Conservation (phyloP, 2,888 invertebrate genomes). For the Lysandra coridon region DNA sequence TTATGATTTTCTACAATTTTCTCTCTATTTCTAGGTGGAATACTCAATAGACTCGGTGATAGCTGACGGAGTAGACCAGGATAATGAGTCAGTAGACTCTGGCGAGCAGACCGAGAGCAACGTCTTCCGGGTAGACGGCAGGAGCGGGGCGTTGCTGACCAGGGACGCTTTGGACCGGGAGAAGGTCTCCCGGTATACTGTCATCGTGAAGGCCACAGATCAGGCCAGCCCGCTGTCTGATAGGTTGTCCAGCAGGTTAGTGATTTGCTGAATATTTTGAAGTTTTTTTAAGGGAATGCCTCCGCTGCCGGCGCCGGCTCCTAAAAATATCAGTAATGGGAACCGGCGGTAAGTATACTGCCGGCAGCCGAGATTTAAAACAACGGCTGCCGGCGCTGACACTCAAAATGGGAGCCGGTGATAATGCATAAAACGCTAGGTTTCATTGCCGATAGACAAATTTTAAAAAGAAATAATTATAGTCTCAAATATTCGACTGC, state of each 20-base stretch:
- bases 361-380: too few relatives aligned
- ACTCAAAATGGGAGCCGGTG: too few relatives aligned
- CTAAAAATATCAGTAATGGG: too few relatives aligned
- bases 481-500: too few relatives aligned
- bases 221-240: slow-evolving; percentile 89
- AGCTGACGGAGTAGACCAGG: slow-evolving; percentile 66
- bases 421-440: too few relatives aligned
- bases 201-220: slow-evolving; percentile 92
- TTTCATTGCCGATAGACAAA: too few relatives aligned
- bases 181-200: slow-evolving; percentile 89
- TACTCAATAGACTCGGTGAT: slow-evolving; percentile 88
- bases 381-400: too few relatives aligned
- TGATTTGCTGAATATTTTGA: slow-evolving; percentile 29
- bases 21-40: slow-evolving; percentile 77
- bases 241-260: slow-evolving; percentile 86
- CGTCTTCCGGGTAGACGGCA: slow-evolving; percentile 91
- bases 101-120: slow-evolving; percentile 79
- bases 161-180: slow-evolving; percentile 92
- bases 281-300: too few relatives aligned
- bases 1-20: too few relatives aligned
- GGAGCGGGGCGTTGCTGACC: slow-evolving; percentile 92
- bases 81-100: slow-evolving; percentile 60
- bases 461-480: too few relatives aligned
- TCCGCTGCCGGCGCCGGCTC: too few relatives aligned
- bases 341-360: too few relatives aligned